Base-by-base conservation (phyloP, 2,797 vertebrate genomes). In the Megalops cyprinoides region DNA sequence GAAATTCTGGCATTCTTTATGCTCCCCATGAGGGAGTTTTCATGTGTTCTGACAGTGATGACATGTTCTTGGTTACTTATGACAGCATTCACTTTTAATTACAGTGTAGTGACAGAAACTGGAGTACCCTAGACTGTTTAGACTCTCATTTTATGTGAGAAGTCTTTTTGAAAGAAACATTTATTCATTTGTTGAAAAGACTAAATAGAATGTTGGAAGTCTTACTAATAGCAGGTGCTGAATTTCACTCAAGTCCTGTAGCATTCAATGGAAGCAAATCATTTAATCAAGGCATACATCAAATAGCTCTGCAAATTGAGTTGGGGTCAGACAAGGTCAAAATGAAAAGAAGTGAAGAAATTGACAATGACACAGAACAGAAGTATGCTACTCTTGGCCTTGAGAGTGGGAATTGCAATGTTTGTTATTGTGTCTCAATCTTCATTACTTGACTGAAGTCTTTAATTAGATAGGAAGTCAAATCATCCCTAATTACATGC, bases 21-120 rank as follows among this genome's bases (percentile, higher is more conserved):
- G 51, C 62, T 79, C 39, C 76, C 58, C 53, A 46, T 53, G n/a
- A 81, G 49, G 18, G 25, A 60, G 39, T 31, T 39, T 34, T 31
- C 51, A 10, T 75, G 79, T 49, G 53, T 76, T 75, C 60, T 49
- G 76, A 48, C 58, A 20, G 28, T 78, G 46, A 20, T 23, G 48
- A 62, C 25, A 34, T 56, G 77, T 20, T 31, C 31, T 23, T 67
- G 77, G 44, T 78, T 69, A 69, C 42, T 69, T 34, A 69, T 69
- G 65, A 69, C 34, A 23, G 37, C 65, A 69, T 37, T 69, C 42
- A 69, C 7, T 14, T 42, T 37, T 69, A 39, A 42, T 69, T 69
- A 69, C 4, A 69, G 34, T 15, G 34, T 23, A 37, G 23, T 23
- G 34, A 34, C 23, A 20, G 65, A 69, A 69, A 6, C 65, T 23